phyloP scores from a whole-genome alignment of 2,113 vertebrate species.

The Hepsetus odoe region DNA sequence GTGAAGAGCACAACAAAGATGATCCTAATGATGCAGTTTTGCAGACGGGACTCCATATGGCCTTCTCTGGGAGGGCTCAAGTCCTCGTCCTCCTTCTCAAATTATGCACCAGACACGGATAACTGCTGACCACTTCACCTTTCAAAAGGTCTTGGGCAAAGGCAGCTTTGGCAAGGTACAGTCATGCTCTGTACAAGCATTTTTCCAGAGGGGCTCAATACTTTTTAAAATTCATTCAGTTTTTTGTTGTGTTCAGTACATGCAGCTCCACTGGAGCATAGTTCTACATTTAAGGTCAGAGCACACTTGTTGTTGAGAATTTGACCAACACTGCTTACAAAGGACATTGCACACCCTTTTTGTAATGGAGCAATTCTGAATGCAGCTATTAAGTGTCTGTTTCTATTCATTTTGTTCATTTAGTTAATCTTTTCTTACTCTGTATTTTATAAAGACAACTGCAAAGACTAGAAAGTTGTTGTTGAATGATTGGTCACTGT shows the following conservation, averaged over 20 bases:
- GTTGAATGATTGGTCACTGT: neutral
- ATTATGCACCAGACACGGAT: conserved; percentile 67
- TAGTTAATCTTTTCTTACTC: neutral
- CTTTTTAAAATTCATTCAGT: too few species aligned
- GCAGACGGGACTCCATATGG: conserved; percentile 73
- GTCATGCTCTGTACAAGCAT: neutral
- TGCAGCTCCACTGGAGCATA: neutral
- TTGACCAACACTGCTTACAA: too few species aligned
- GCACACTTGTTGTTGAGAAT: too few species aligned
- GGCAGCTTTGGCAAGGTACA: conserved; percentile 97
- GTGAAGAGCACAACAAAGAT: neutral
- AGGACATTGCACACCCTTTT: too few species aligned
- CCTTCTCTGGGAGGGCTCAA: conserved; percentile 73
- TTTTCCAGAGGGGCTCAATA: neutral
- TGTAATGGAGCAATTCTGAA: too few species aligned
- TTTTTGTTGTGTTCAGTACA: neutral
- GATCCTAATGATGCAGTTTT: conserved; percentile 18
- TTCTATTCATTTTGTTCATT: too few species aligned
- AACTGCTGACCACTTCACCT: conserved; percentile 82
- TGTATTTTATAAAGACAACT: neutral
- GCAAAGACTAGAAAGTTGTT: neutral
- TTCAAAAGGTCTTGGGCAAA: conserved; percentile 96
- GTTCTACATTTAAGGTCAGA: too few species aligned
- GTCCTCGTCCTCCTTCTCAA: conserved; percentile 20
- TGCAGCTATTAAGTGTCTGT: neutral